phyloP scores from a whole-genome alignment of 2,113 vertebrate species.

The Nannospalax galili region DNA sequence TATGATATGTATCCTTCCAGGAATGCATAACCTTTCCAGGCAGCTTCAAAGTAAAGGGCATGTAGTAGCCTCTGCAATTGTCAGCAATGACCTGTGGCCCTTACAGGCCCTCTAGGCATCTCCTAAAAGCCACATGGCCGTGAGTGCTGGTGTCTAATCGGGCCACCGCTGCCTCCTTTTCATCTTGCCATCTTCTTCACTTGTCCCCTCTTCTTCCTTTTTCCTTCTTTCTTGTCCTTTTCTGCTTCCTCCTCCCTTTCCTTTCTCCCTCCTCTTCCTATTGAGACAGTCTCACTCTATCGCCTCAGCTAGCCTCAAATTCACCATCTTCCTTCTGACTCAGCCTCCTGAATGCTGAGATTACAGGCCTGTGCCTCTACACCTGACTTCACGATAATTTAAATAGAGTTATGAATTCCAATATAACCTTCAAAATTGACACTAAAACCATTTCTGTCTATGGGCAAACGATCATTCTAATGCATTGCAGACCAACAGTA shows the following conservation, averaged over 20 bases:
- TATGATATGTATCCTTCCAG: too few species aligned
- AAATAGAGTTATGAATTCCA: background rate
- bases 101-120: background rate
- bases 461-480: background rate
- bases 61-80: background rate
- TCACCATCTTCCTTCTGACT: background rate
- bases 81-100: background rate
- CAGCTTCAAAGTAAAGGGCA: background rate
- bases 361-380: background rate
- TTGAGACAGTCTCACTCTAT: background rate
- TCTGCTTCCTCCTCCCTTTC: background rate
- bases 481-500: background rate
- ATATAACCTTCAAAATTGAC: background rate
- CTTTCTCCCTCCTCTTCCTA: background rate
- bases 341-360: background rate
- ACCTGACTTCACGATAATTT: background rate
- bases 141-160: background rate
- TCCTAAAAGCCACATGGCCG: background rate
- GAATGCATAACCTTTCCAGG: background rate
- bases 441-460: background rate
- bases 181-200: background rate
- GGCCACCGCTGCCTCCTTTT: background rate
- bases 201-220: background rate
- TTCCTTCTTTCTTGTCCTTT: background rate
- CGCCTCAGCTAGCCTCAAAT: background rate